Evolutionary conservation across 2,888 invertebrate species (phyloP).

Genomic region (Eupithecia pulchellata): DNA sequence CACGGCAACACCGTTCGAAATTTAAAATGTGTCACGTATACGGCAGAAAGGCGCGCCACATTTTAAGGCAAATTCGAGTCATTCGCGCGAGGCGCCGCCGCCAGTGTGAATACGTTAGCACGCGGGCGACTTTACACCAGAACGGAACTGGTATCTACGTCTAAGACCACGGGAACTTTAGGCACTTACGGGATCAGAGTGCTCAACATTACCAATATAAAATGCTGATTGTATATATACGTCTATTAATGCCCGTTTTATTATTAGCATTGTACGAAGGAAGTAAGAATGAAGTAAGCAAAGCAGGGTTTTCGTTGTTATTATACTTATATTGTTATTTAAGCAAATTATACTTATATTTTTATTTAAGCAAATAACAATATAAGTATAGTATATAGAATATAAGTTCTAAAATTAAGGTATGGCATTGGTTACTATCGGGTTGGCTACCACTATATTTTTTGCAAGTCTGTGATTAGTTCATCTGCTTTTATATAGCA

Average conservation of each 20-base stretch:
- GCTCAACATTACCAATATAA: no score
- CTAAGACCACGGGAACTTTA: not conserved
- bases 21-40: slow-evolving; percentile 55
- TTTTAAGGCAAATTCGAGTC: slow-evolving; percentile 52
- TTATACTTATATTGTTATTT: no score
- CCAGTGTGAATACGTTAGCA: slow-evolving; percentile 46
- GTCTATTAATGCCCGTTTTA: no score
- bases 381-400: no score
- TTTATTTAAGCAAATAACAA: no score
- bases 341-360: no score
- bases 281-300: no score
- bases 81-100: slow-evolving; percentile 43
- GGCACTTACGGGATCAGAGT: not conserved
- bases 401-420: not conserved
- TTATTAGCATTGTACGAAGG: no score
- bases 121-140: slow-evolving; percentile 21
- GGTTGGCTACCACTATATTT: not conserved
- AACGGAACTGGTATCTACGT: not conserved
- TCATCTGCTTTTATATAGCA: no score
- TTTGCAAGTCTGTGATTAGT: no score
- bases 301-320: no score
- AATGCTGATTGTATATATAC: no score
- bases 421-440: not conserved
- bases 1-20: slow-evolving; percentile 45
- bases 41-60: slow-evolving; percentile 46